phyloP scores from a whole-genome alignment of 2,113 vertebrate genomes.

The Ardeotis arabs region DNA sequence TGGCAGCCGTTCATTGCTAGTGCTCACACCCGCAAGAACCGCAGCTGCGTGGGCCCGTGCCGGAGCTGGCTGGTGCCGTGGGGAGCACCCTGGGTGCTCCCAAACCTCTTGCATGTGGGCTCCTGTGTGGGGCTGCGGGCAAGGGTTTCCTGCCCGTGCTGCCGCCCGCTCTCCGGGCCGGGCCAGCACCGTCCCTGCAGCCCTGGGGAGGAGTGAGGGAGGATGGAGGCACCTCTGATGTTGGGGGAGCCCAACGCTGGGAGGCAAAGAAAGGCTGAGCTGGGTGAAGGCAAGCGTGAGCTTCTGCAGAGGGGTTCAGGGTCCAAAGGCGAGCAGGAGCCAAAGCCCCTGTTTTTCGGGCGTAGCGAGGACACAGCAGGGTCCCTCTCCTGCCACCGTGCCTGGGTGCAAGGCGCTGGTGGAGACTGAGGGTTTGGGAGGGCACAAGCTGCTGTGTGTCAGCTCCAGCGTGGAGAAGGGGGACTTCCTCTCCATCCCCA shows the following conservation, averaged over 20 bases:
- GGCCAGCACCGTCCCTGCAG: background rate
- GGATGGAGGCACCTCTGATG: background rate
- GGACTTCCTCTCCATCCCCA: background rate
- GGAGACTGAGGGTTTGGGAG: background rate
- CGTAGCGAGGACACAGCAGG: background rate
- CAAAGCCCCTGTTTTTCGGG: background rate
- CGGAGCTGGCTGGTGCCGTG: fast-evolving
- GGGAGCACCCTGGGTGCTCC: background rate
- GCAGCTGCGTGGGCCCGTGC: fast-evolving
- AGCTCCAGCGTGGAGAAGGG: background rate
- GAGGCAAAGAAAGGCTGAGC: background rate
- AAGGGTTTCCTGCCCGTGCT: background rate
- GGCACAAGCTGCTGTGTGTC: background rate
- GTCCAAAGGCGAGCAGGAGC: fast-evolving
- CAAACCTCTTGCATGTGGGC: background rate
- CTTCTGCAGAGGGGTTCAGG: background rate
- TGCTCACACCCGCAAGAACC: fast-evolving
- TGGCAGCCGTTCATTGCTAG: fast-evolving
- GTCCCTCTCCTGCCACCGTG: fast-evolving
- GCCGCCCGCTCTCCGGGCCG: background rate
- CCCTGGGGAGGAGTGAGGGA: background rate
- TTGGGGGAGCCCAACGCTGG: fast-evolving
- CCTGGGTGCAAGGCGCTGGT: background rate
- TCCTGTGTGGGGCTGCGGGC: background rate
- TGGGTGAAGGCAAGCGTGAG: background rate